Percentiles rank a stretch among this genome's conserved stretches.
These are phyloP conservation scores for Microtus richardsoni DNA, from an alignment of 2,113 vertebrate species.

Conservation along the genomic window DNA sequence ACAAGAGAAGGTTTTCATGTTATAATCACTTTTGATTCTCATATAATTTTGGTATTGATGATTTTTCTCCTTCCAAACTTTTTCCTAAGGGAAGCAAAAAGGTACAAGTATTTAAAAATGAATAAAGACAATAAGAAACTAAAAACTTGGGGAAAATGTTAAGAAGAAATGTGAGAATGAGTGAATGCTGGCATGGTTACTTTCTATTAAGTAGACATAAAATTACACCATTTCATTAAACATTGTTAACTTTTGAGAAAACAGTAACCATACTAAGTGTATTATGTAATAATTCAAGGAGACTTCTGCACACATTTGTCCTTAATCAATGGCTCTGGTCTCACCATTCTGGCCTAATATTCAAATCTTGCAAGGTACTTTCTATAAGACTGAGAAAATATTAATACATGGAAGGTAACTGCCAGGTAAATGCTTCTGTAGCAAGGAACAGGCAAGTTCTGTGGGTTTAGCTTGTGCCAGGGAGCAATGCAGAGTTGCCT, in stretches of 20 bases:
- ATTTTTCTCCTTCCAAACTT: not conserved
- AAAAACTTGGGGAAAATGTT: not conserved
- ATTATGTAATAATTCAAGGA: not conserved
- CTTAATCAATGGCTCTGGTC: not conserved
- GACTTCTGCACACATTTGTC: not conserved
- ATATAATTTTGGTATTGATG: not conserved
- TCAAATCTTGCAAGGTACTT: not conserved
- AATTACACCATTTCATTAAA: not conserved
- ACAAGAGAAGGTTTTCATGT: not conserved
- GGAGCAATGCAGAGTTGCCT: not conserved
- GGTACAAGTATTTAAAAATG: constrained; percentile 24
- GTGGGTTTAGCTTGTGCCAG: not conserved
- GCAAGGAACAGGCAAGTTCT: not conserved
- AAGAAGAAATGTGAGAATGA: constrained; percentile 18
- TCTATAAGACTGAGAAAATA: not conserved
- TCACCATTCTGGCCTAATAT: not conserved
- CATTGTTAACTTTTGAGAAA: constrained; percentile 1
- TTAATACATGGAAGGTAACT: not conserved
- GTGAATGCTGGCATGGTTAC: not conserved
- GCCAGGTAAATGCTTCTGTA: not conserved
- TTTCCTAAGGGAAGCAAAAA: constrained; percentile 42
- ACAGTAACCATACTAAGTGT: not conserved
- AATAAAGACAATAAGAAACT: not conserved
- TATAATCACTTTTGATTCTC: not conserved
- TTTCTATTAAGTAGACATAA: not conserved